A percentile compares a stretch with the other conserved stretches of the same genome.
Conservation (phyloP, 1,140 invertebrate species). For the Ceratoteleas bidentatus region DNA sequence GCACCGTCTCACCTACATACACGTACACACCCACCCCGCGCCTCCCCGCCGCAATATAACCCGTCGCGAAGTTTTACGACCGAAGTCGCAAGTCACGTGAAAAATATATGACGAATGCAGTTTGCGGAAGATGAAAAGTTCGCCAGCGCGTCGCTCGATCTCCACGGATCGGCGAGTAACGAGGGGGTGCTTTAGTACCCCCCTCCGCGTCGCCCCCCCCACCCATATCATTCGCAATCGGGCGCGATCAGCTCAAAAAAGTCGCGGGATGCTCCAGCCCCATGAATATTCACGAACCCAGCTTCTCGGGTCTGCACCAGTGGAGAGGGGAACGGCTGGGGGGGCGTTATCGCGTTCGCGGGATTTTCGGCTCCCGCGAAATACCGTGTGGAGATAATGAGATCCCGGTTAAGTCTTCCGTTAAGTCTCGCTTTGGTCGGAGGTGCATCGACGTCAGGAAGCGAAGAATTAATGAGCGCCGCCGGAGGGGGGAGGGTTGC, state of each 20-base stretch:
- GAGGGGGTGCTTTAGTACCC: background rate
- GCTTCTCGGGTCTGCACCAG: no score
- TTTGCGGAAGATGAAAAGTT: constrained; percentile 61
- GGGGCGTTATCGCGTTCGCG: constrained; percentile 52
- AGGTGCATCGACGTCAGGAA: constrained; percentile 64
- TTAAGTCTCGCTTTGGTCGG: constrained; percentile 59
- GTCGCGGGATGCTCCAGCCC: constrained; percentile 39
- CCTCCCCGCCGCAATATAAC: constrained; percentile 42
- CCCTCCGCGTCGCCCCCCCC: no score
- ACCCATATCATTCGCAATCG: constrained; percentile 39
- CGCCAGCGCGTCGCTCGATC: constrained; percentile 23
- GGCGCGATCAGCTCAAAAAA: constrained; percentile 42
- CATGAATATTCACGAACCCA: constrained; percentile 62
- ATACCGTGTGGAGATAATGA: constrained; percentile 71
- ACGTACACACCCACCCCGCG: constrained; percentile 6
- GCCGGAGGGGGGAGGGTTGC: constrained; percentile 17
- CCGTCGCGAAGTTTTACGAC: constrained; percentile 47
- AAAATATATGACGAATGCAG: constrained; percentile 61
- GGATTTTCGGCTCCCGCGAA: constrained; percentile 67
- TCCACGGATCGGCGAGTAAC: constrained; percentile 37
- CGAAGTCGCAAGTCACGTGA: constrained; percentile 58
- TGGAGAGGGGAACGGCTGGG: constrained; percentile 12
- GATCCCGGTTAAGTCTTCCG: constrained; percentile 69
- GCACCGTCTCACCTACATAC: background rate
- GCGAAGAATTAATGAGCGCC: constrained; percentile 67